phyloP scores from a whole-genome alignment of 2,797 vertebrate species.

The Coregonus sp. region DNA sequence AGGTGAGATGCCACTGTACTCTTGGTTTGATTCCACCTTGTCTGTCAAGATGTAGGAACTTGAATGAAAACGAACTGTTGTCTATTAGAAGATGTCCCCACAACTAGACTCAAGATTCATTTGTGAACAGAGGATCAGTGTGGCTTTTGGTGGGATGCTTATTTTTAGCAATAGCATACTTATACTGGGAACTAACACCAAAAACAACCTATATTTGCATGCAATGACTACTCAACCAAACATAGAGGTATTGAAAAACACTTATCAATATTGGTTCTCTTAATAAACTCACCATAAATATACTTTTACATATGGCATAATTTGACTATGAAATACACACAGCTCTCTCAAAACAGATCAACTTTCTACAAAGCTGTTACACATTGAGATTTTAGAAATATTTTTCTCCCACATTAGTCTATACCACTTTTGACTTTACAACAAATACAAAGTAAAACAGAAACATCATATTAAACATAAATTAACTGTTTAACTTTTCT shows the following conservation, averaged over 20 bases:
- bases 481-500: conserved; percentile 54
- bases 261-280: conserved; percentile 19
- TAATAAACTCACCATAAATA: conserved; percentile 62
- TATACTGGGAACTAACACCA: conserved; percentile 32
- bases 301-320: conserved; percentile 52
- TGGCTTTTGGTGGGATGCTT: conserved; percentile 23
- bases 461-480: conserved; percentile 52
- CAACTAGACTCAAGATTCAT: conserved; percentile 27
- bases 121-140: conserved; percentile 26
- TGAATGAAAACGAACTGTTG: background rate
- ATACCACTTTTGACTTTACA: conserved; percentile 66
- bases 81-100: conserved; percentile 26
- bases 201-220: conserved; percentile 54
- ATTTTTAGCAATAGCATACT: background rate
- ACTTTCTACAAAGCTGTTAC: conserved; percentile 77
- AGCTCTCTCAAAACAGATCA: conserved; percentile 73
- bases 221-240: conserved; percentile 46
- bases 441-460: conserved; percentile 50
- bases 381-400: conserved; percentile 70
- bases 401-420: conserved; percentile 52
- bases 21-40: background rate
- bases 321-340: conserved; percentile 75
- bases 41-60: background rate
- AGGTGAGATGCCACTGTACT: background rate
- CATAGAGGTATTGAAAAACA: conserved; percentile 45